A percentile compares a stretch with the other conserved stretches of the same genome.
These are phyloP conservation scores for Sitta europaea DNA, from an alignment of 2,113 vertebrate species.

Conservation along the genomic window DNA sequence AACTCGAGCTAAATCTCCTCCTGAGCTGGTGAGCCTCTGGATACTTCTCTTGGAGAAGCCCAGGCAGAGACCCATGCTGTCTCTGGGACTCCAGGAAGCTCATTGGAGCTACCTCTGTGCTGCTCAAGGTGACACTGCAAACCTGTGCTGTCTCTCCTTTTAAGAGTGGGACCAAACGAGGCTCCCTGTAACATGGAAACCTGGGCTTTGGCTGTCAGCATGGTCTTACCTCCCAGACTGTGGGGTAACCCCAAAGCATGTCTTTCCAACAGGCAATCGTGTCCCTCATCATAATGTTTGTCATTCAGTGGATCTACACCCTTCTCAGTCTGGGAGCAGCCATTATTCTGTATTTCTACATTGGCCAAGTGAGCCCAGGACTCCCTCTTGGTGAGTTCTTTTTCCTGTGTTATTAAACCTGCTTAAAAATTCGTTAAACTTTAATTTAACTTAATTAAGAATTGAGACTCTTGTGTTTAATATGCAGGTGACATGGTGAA, in stretches of 20 bases:
- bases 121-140: background rate
- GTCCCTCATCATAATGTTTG: constrained; percentile 89
- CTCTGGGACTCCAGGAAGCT: background rate
- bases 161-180: fast-evolving
- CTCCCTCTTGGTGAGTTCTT: constrained; percentile 82
- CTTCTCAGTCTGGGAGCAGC: constrained; percentile 83
- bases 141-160: background rate
- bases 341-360: constrained; percentile 88
- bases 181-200: background rate
- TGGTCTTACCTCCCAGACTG: background rate
- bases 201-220: background rate
- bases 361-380: constrained; percentile 87
- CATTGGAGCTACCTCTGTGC: background rate
- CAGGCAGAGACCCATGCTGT: background rate
- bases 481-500: background rate
- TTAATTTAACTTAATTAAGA: constrained; percentile 17
- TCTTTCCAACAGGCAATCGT: constrained; percentile 75
- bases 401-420: background rate
- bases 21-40: background rate
- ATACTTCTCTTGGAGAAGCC: background rate
- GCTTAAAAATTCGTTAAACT: constrained; percentile 18
- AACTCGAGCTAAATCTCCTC: background rate
- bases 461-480: background rate
- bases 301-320: constrained; percentile 95
- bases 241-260: background rate